These are phyloP conservation scores for Erpobdella octoculata DNA, from an alignment of 2,888 invertebrate species.

Conservation along the genomic window DNA sequence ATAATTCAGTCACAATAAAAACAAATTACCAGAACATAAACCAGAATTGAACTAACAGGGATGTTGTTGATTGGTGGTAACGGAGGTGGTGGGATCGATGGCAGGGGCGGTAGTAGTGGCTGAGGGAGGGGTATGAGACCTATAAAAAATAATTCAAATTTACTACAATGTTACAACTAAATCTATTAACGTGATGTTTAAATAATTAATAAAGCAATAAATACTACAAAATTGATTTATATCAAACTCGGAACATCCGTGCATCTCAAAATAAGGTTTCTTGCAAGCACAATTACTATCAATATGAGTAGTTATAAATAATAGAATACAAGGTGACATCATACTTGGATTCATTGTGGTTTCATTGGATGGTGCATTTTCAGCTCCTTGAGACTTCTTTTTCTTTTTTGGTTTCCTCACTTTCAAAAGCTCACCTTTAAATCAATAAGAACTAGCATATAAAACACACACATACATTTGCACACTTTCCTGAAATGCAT, in stretches of 20 bases:
- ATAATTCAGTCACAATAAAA: no score
- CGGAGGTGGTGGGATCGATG: slow-evolving; percentile 17
- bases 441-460: background rate
- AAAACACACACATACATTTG: background rate
- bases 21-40: no score
- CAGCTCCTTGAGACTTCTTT: background rate
- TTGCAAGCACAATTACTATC: no score
- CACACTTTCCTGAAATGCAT: no score
- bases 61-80: background rate
- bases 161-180: background rate
- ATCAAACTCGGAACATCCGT: no score
- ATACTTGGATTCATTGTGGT: background rate
- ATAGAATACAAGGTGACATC: no score
- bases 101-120: slow-evolving; percentile 9
- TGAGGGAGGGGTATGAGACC: slow-evolving; percentile 24
- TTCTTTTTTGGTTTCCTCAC: background rate
- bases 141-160: no score
- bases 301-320: no score
- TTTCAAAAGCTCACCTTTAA: background rate
- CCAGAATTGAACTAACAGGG: background rate
- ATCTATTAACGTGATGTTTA: no score
- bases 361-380: background rate
- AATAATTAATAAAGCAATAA: no score
- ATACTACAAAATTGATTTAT: no score
- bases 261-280: no score